Base-by-base conservation (phyloP, 2,888 invertebrate species). In the Stenchaetothrips biformis region DNA sequence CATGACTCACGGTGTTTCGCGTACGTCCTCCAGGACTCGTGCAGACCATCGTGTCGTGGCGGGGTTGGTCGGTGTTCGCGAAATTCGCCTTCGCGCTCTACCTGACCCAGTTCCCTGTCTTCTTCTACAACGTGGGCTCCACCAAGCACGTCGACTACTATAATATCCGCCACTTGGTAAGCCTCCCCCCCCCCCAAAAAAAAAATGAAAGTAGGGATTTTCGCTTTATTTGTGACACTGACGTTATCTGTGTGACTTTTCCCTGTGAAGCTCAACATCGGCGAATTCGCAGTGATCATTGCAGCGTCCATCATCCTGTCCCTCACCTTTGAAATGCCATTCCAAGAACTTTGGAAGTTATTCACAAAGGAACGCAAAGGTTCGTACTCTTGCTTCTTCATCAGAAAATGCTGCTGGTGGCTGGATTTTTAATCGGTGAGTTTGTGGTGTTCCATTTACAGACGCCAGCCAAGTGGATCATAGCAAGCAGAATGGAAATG, bases 121-220 rank as follows among this genome's bases (percentile, higher is more conserved):
- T 90, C 86, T 91, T 91, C 86, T 91, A 90, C 86, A 90, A 90
- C 83, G 89, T 91, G n/a, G 91, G 91, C 0, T 85, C 88, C 3
- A 89, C 89, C 83, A 88, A 89, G 82, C 87, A 88, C 82, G 84
- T 89, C 0, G 88, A 87, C 48, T 88, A 87, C 84, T 91, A 90
- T 85, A 87, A 88, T 9, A 87, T 88, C 8, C 85, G 88, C 27
- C 84, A 88, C 80, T 87, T 90, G 84, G 91, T 91, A 86, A 88
- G 88, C n/a, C n/a, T n/a, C n/a, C n/a, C n/a, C n/a, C n/a, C n/a
- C n/a, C n/a, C n/a, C n/a, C n/a, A n/a, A n/a, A n/a, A n/a, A n/a
- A n/a, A n/a, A n/a, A n/a, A n/a, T n/a, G n/a, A n/a, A 47, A 48
- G 18, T n/a, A 79, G 9, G n/a, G 16, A 47, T 25, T 47, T 25